Base-by-base conservation (phyloP, 2,888 invertebrate species). In the Dynastes tityus region DNA sequence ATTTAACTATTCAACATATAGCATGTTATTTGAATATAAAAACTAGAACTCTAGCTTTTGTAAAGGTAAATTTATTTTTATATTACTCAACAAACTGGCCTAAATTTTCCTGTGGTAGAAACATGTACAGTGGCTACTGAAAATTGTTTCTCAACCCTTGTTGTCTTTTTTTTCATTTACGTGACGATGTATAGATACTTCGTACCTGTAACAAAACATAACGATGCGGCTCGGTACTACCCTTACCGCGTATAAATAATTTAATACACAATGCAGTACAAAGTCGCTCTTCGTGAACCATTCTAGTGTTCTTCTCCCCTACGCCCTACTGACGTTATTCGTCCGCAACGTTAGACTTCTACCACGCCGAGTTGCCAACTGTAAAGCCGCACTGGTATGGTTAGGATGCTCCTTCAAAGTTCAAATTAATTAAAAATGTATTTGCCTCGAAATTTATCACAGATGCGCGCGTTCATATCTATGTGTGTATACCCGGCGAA, bases 391-490 rank as follows among this genome's bases (percentile, higher is more conserved):
- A 37, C 40, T 45, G 8, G 45, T 8, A 8, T 45, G 8, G 9
- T 45, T 8, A 45, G 45, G 45, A 11, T 11, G 45, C 11, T 45
- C 8, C 40, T 6, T 11, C 37, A 65, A 65, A 45, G 65, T 65
- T 65, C 65, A 65, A 65, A 65, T 65, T 65, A 65, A 65, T 65
- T 65, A 65, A 65, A 65, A 65, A 65, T 45, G 16, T 65, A 65
- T 65, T 65, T 40, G 65, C 16, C 65, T 65, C 16, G 29, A 65
- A 65, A 65, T 65, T 65, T 65, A 65, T 32, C 16, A 65, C 45
- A 45, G 45, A 65, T 65, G 65, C n/a, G 40, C 8, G 37, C 16
- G 55, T 55, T 16, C n/a, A 55, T 55, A n/a, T 55, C 1, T 6
- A 55, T 22, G 13, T 55, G 13, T 6, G 55, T 55, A 5, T 55